Evolutionary conservation across 2,113 vertebrate genomes (phyloP), one percentile per base, ranked within the genome.

Genomic region (Oxygymnocypris stewartii): DNA sequence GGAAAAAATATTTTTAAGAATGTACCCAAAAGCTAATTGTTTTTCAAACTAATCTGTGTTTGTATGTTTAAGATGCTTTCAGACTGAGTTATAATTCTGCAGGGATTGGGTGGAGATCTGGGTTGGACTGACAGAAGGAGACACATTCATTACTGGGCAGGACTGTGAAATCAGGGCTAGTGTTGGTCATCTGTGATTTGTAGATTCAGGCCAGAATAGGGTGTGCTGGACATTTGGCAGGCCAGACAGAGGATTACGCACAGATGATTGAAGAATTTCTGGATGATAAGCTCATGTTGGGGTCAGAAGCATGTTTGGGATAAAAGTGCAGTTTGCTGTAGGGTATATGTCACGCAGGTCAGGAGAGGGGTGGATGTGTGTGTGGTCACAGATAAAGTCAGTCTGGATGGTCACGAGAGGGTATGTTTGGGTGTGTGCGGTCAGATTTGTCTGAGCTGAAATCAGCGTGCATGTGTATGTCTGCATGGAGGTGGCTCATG

Each of bases 101-200:
- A 74, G 82, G 82, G 82, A 84, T 59, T 84, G 67, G 67, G 82
- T 84, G 82, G 82, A 69, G 14, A 84, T 84, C 49, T 73, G 82
- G 67, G 49, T 74, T 74, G 47, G 31, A 84, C 65, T 84, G 82
- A 59, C 61, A 69, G 61, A 14, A 82, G 59, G 57, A 80, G 11
- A 82, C 47, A 84, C 82, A 74, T 74, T 84, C 35, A 59, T 69
- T 69, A 31, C 67, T 73, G 67, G 47, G 65, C 20, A 37, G 49
- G 23, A 42, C 67, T 57, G 4, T 40, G 28, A 73, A 84, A 84
- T 54, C 31, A 74, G 7, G 69, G 31, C 31, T 20, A 59, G 49
- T 40, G 28, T 59, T 59, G 10, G 42, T 25, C 12, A 59, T 71
- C 25, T 83, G 37, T 49, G 65, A 83, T 71, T 83, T 83, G 10